Evolutionary conservation across 2,113 vertebrate species (phyloP).

Genomic region (Narcine bancroftii): DNA sequence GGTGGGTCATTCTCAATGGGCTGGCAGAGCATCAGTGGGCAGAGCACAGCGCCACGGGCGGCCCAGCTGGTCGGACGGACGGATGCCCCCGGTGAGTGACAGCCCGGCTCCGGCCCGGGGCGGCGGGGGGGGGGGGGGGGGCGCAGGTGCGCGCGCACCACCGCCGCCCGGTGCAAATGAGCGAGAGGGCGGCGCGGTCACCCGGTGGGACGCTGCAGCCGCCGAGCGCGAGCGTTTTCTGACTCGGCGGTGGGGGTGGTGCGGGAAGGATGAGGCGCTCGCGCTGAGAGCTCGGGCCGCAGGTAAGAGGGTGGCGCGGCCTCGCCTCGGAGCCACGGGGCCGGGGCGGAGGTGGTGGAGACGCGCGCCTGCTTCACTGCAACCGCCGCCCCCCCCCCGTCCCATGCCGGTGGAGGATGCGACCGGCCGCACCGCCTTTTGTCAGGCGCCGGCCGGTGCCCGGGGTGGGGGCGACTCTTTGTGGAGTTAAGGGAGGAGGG

Average conservation of each 20-base stretch:
- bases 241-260: not conserved
- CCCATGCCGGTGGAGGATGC: too few relatives aligned
- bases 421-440: too few relatives aligned
- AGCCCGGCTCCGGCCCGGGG: too few relatives aligned
- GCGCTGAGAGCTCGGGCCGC: not conserved
- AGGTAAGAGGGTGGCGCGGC: not conserved
- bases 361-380: too few relatives aligned
- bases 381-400: too few relatives aligned
- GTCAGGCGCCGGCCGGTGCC: too few relatives aligned
- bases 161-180: not conserved
- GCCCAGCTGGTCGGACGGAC: too few relatives aligned
- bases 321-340: too few relatives aligned
- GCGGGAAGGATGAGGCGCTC: not conserved
- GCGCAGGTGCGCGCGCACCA: not conserved
- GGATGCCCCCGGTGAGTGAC: too few relatives aligned
- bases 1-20: not conserved
- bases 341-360: too few relatives aligned
- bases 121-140: not conserved
- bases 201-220: not conserved
- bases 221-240: not conserved
- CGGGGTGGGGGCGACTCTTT: too few relatives aligned
- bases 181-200: not conserved
- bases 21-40: not conserved
- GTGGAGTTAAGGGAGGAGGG: too few relatives aligned
- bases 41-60: not conserved